Base-by-base conservation (phyloP, 2,113 vertebrate species). In the Esox niger region DNA sequence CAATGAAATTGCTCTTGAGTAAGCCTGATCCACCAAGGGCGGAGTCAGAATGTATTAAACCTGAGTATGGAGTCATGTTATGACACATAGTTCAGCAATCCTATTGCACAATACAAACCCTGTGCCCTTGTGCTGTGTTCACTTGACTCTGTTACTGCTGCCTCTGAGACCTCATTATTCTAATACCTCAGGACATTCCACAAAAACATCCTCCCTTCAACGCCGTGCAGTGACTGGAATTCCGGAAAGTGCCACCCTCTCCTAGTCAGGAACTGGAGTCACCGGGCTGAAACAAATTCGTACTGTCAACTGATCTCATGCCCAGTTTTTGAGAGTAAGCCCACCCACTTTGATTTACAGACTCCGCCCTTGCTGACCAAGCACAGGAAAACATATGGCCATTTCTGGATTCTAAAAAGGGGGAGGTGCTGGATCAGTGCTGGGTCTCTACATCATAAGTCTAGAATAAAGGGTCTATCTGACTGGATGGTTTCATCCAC, bases 391-490 rank as follows among this genome's bases (percentile, higher is more conserved):
- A 54, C 66, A 46, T 64, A 43, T 30, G 0, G 38, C 26, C 32
- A 27, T 46, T 70, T 69, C 47, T 6, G 10, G 31, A 49, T 61
- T 56, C 31, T 43, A 1, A 27, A 3, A 13, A 46, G 35, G 2
- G 6, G 17, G 32, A 32, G 58, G 0, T 0, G 13, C 59, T n/a
- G 17, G 32, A 25, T 47, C 0, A 59, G 20, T 27, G 25, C 21
- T 30, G 0, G 21, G 61, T 82, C 80, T 79, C 68, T 59, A 76
- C 66, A 74, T 68, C 38, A 66, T 80, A 79, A 78, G 82, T 77
- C 69, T 71, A 55, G 47, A 77, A 76, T 74, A 13, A 64, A 17
- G 47, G 66, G n/a, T n/a, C n/a, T 75, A 68, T 84, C 72, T 76
- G 75, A 73, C 74, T 64, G 10, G 23, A 52, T 30, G 23, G 54